Evolutionary conservation across 30 jellyfish, hydroid and myxozoan species (phyloP).

Genomic region (Chrysaora quinquecirrha): DNA sequence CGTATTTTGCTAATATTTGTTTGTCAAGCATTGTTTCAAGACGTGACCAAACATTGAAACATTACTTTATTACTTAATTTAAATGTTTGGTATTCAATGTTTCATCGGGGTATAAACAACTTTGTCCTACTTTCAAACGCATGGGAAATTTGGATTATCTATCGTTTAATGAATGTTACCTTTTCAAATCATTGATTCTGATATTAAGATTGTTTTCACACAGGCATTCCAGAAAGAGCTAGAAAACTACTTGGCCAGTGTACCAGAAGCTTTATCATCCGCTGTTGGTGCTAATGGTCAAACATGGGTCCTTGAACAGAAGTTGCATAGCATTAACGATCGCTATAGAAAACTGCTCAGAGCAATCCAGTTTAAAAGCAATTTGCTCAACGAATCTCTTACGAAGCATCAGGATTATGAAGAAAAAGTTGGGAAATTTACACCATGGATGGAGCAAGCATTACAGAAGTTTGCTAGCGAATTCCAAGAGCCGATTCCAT

Average conservation of each 20-base stretch:
- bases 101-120: no score
- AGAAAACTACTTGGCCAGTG: slow-evolving; percentile 91
- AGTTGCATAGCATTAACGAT: slow-evolving; percentile 90
- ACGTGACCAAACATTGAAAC: no score
- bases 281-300: slow-evolving; percentile 87
- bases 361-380: slow-evolving; percentile 86
- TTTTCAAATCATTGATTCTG: no score
- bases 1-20: no score
- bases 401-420: slow-evolving; percentile 86
- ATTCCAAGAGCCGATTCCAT: slow-evolving; percentile 84
- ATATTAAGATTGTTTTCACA: neutral
- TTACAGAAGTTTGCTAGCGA: slow-evolving; percentile 81
- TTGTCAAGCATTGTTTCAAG: no score
- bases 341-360: slow-evolving; percentile 86
- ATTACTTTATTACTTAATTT: no score
- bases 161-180: no score
- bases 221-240: slow-evolving; percentile 96
- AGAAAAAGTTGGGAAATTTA: slow-evolving; percentile 73
- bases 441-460: slow-evolving; percentile 94
- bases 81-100: no score
- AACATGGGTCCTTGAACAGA: slow-evolving; percentile 98
- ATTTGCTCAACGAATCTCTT: slow-evolving; percentile 83
- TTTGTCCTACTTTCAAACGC: no score
- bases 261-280: slow-evolving; percentile 89
- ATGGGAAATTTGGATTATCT: no score